Evolutionary conservation across 2,113 vertebrate species (phyloP).

Genomic region (Caloenas nicobarica): DNA sequence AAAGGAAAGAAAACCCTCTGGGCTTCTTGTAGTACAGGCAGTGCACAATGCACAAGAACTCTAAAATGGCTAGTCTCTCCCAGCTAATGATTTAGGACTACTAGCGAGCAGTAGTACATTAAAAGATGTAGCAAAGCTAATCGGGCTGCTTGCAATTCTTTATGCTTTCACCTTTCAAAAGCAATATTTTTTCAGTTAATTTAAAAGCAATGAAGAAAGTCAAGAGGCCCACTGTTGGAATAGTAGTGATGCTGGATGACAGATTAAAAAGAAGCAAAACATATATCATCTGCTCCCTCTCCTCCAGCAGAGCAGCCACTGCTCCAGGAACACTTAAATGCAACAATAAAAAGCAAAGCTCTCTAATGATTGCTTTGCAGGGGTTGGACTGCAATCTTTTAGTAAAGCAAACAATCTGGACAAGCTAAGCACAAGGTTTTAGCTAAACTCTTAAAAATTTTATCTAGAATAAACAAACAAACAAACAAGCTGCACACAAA

Average conservation of each 20-base stretch:
- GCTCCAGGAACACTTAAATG: neutral
- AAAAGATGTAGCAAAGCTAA: neutral
- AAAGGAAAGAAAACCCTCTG: constrained; percentile 22
- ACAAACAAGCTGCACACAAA: neutral
- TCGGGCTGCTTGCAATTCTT: constrained; percentile 9
- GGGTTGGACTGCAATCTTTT: neutral
- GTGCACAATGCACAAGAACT: neutral
- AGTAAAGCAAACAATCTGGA: neutral
- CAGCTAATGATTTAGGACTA: neutral
- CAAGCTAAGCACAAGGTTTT: neutral
- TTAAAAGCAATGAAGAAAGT: constrained; percentile 23
- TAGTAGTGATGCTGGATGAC: neutral
- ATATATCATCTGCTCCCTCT: neutral
- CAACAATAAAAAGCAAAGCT: neutral
- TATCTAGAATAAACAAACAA: constrained; percentile 19
- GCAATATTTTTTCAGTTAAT: constrained; percentile 13
- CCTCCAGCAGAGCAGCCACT: neutral
- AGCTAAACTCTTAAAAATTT: constrained; percentile 2
- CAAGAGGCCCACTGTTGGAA: neutral
- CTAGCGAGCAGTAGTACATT: neutral
- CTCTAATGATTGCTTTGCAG: neutral
- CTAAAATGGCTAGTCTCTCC: neutral
- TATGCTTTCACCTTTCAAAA: constrained; percentile 32
- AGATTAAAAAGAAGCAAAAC: constrained; percentile 35
- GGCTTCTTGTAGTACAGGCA: neutral